These are phyloP conservation scores for Rhinoderma darwinii DNA, from an alignment of 2,113 vertebrate genomes.

Conservation along the genomic window DNA sequence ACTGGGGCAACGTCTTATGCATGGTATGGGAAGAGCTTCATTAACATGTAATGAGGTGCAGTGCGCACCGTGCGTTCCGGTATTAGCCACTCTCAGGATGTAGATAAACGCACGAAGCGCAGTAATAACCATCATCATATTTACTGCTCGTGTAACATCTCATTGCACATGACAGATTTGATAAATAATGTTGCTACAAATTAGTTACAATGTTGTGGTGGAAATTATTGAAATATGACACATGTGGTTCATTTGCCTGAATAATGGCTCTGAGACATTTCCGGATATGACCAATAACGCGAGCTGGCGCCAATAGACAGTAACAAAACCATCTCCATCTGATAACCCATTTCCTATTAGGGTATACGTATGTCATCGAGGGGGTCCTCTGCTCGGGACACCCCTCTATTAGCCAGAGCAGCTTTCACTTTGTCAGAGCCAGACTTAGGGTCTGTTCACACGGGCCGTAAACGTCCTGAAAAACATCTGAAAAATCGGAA, in stretches of 20 bases:
- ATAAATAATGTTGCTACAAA: background rate
- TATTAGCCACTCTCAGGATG: background rate
- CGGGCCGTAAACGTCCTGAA: too few relatives aligned
- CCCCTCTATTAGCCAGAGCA: too few relatives aligned
- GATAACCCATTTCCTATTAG: too few relatives aligned
- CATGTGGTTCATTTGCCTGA: background rate
- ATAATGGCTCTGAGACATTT: background rate
- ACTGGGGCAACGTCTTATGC: background rate
- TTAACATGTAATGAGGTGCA: constrained; percentile 17
- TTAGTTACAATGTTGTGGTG: background rate
- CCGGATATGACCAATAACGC: background rate
- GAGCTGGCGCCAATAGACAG: too few relatives aligned
- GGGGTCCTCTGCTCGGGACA: too few relatives aligned
- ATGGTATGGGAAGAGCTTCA: background rate
- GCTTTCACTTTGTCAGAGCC: too few relatives aligned
- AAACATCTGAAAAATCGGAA: too few relatives aligned
- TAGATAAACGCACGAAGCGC: background rate
- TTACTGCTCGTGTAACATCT: background rate
- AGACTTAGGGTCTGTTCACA: too few relatives aligned
- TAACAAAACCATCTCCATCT: background rate
- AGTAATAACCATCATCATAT: background rate
- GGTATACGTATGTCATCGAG: too few relatives aligned
- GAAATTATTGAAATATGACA: background rate
- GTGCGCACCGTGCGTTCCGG: background rate
- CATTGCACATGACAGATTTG: background rate